These are phyloP conservation scores for Antennarius maculatus DNA, from an alignment of 2,797 vertebrate species.

Conservation along the genomic window DNA sequence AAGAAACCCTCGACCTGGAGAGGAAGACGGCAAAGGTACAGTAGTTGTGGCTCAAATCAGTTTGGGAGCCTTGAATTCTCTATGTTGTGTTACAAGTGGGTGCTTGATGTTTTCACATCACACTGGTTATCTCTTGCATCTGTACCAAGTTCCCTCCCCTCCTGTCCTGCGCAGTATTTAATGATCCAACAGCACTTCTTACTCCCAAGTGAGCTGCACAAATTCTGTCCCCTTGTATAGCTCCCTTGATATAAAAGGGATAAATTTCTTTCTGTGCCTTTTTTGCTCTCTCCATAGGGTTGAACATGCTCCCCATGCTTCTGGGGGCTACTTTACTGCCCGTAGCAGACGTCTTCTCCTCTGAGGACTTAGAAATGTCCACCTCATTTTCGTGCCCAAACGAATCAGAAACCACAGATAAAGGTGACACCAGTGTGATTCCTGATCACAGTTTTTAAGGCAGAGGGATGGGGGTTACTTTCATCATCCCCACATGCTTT, in stretches of 20 bases:
- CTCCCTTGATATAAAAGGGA: conserved; percentile 46
- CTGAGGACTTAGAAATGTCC: conserved; percentile 77
- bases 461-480: conserved; percentile 82
- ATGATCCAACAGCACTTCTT: conserved; percentile 68
- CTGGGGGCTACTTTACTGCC: conserved; percentile 86
- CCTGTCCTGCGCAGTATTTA: conserved; percentile 17
- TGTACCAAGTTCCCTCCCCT: conserved; percentile 13
- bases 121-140: conserved; percentile 1
- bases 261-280: conserved; percentile 76
- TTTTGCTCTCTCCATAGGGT: conserved; percentile 83
- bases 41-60: conserved; percentile 7
- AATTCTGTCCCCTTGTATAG: conserved; percentile 44
- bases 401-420: conserved; percentile 71
- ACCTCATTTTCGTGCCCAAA: conserved; percentile 72
- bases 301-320: conserved; percentile 84
- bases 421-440: conserved; percentile 72
- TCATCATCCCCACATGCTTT: conserved; percentile 71
- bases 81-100: background rate
- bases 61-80: too few relatives aligned
- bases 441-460: conserved; percentile 44
- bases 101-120: conserved; percentile 18
- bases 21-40: conserved; percentile 94
- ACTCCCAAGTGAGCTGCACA: conserved; percentile 81
- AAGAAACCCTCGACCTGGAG: conserved; percentile 90
- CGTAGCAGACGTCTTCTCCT: conserved; percentile 82